Conservation (phyloP, 2,888 invertebrate species). For the Endotricha flammealis region DNA sequence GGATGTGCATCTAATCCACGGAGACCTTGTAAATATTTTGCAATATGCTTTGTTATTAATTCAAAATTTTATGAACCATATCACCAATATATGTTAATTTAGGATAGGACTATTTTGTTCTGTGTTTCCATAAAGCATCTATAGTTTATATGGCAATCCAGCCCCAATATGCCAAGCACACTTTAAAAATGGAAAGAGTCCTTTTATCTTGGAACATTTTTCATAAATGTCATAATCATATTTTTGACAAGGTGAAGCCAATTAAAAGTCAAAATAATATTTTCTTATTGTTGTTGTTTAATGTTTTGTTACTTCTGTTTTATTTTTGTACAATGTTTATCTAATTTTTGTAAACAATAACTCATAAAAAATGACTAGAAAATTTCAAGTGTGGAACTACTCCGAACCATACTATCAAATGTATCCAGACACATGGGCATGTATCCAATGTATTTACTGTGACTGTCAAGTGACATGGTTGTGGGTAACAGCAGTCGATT, state of each 20-base stretch:
- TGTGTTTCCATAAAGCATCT: no score
- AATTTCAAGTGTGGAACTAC: constrained; percentile 77
- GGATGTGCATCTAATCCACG: no score
- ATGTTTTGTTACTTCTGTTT: constrained; percentile 46
- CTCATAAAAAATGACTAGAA: constrained; percentile 63
- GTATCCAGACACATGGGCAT: constrained; percentile 72
- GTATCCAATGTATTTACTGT: no score
- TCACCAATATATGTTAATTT: no score
- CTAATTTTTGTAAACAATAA: constrained; percentile 30
- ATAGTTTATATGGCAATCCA: no score
- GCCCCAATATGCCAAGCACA: constrained; percentile 10
- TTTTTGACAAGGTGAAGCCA: constrained; percentile 65
- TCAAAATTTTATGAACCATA: no score
- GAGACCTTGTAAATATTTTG: no score
- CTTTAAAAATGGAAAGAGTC: constrained; percentile 53
- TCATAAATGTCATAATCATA: constrained; percentile 57
- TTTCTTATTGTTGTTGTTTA: constrained; percentile 45
- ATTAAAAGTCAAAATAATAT: constrained; percentile 50
- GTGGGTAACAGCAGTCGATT: no score
- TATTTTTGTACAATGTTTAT: constrained; percentile 55
- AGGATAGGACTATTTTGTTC: no score
- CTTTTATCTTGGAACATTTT: constrained; percentile 45
- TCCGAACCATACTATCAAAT: constrained; percentile 73
- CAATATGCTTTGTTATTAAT: no score
- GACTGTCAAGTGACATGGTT: no score